Conservation (phyloP, 2,888 invertebrate species). For the Pasiphila rectangulata region DNA sequence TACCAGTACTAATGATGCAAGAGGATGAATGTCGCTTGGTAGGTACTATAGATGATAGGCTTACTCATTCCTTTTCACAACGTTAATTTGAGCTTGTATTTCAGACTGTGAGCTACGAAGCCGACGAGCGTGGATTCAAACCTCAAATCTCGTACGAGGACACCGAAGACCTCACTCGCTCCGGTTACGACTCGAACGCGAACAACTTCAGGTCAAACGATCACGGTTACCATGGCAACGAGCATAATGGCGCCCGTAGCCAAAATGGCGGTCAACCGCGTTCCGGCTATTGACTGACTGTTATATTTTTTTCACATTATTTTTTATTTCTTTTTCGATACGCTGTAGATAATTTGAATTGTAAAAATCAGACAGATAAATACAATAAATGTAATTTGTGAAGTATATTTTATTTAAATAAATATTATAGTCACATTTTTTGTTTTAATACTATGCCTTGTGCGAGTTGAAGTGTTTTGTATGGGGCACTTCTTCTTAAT, state of each 20-base stretch:
- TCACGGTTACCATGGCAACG: conserved; percentile 25
- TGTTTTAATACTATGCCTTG: neutral
- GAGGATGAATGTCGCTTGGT: no score
- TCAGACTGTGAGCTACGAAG: conserved; percentile 84
- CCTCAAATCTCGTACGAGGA: conserved; percentile 85
- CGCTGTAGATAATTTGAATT: conserved; percentile 1
- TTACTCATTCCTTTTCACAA: no score
- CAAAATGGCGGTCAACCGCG: conserved; percentile 40
- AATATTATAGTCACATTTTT: neutral
- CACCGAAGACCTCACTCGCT: conserved; percentile 52
- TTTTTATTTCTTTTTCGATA: conserved; percentile 16
- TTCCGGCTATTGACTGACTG: conserved; percentile 44
- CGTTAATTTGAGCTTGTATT: conserved; percentile 5
- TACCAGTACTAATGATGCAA: no score
- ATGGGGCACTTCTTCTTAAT: neutral
- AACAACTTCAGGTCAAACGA: conserved; percentile 43
- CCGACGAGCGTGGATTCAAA: conserved; percentile 83
- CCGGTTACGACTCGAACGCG: conserved; percentile 62
- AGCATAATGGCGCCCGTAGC: conserved; percentile 22
- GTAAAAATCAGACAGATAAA: conserved; percentile 11
- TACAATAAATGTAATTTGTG: conserved; percentile 1
- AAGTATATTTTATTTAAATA: neutral
- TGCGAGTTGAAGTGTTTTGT: conserved; percentile 2
- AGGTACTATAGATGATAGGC: no score
- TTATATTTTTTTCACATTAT: conserved; percentile 11